phyloP scores from a whole-genome alignment of 2,113 vertebrate species.

The Paracanthobrama guichenoti region DNA sequence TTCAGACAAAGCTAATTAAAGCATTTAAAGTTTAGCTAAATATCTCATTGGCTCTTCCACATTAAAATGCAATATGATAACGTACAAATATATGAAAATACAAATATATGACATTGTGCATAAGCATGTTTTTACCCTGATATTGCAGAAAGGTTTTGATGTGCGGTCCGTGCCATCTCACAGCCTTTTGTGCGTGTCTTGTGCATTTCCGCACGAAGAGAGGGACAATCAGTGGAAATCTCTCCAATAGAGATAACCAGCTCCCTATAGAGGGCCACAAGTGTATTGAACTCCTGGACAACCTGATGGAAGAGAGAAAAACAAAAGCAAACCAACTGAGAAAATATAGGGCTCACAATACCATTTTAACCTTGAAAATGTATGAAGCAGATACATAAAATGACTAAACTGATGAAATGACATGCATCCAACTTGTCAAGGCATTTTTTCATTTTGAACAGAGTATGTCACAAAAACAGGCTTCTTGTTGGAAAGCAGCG shows the following conservation, averaged over 20 bases:
- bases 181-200: conserved; percentile 92
- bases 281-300: conserved; percentile 97
- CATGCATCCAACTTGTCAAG: not conserved
- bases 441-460: not conserved
- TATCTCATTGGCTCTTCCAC: not conserved
- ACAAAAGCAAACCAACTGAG: not conserved
- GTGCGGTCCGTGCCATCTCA: conserved; percentile 90
- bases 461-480: not conserved
- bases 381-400: not conserved
- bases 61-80: not conserved
- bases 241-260: conserved; percentile 97
- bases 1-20: not conserved
- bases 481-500: not conserved
- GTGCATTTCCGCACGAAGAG: conserved; percentile 88
- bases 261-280: conserved; percentile 95
- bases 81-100: not conserved
- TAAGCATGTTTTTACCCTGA: conserved; percentile 83
- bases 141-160: conserved; percentile 93
- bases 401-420: not conserved
- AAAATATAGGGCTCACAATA: not conserved
- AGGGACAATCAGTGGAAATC: conserved; percentile 85
- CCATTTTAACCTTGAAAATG: conserved; percentile 11
- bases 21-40: not conserved
- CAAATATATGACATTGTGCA: not conserved
- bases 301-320: conserved; percentile 68